phyloP scores from a whole-genome alignment of 1,140 invertebrate genomes.

The Tetraneura akinire region DNA sequence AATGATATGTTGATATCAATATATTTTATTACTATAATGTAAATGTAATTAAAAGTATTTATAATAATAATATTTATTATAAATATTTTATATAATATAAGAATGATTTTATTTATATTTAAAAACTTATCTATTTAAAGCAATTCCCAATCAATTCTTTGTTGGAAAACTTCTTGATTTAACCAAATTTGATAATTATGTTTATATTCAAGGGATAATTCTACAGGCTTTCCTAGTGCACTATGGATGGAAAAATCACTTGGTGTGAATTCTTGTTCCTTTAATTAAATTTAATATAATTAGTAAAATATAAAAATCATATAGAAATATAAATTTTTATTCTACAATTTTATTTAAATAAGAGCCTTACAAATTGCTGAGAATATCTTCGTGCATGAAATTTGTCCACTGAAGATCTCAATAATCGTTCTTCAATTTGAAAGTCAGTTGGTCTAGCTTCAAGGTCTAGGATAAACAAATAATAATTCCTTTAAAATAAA shows the following conservation, averaged over 20 bases:
- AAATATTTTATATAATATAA: no score
- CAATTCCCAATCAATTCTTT: constrained; percentile 77
- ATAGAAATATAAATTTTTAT: neutral
- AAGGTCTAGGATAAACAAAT: constrained; percentile 64
- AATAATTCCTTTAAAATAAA: neutral
- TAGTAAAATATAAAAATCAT: constrained; percentile 53
- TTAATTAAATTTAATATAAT: neutral
- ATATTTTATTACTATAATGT: no score
- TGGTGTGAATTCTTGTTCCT: constrained; percentile 76
- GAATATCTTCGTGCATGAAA: constrained; percentile 91
- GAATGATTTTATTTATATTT: no score
- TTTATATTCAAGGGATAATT: constrained; percentile 94
- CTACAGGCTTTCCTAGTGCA: constrained; percentile 75
- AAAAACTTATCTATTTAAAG: constrained; percentile 56
- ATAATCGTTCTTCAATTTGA: constrained; percentile 94
- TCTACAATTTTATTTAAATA: no score
- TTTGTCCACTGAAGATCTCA: constrained; percentile 89
- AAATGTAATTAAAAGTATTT: no score
- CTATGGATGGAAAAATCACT: constrained; percentile 83
- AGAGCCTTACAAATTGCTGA: constrained; percentile 52
- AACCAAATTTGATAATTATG: constrained; percentile 95
- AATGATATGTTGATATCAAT: no score
- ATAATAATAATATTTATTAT: no score
- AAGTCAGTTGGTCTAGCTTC: constrained; percentile 98
- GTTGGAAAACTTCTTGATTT: constrained; percentile 93